Evolutionary conservation across 2,113 vertebrate species (phyloP), one percentile per base, ranked within the genome.

Genomic region (Solenodon paradoxus): DNA sequence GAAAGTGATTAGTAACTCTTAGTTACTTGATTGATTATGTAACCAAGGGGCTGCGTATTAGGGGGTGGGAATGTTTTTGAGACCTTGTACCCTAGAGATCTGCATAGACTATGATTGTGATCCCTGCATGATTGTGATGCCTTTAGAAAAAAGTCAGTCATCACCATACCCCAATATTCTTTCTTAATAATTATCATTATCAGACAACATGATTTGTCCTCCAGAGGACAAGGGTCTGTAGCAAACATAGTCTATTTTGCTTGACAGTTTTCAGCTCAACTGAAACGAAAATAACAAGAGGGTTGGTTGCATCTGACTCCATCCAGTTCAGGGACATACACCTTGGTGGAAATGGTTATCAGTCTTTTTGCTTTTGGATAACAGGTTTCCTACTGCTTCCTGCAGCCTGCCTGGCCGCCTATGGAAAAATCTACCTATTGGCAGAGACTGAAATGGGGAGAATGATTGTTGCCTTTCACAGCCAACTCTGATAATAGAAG

Each of bases 131-230:
- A 91, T 38, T 87, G 1, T 71, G 83, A 95, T 78, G 61, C 64
- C 32, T 69, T 95, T 95, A 93, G 75, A 81, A 96, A 89, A n/a
- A 86, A 77, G 20, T 90, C 95, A 96, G 49, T 81, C 69, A 92
- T 64, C 12, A 0, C 71, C 71, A 15, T 84, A 32, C 26, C 89
- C 89, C 83, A 79, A 97, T 96, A 63, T 94, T 97, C 79, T 94
- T 89, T 49, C n/a, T 88, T 94, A 85, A 83, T 92, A 95, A 71
- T 96, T 92, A 68, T 92, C 40, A 35, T 68, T 77, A 26, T 35
- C 79, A 68, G 40, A 72, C 40, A 93, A 47, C 59, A 47, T 0
- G 0, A 28, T 64, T 80, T 17, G 26, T 75, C 55, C 42, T 80
- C 11, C 2, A 2, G 74, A 71, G 71, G 87, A 87, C 7, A 24